These are phyloP conservation scores for Pemphredon lugubris DNA, from an alignment of 2,888 invertebrate species.

Conservation along the genomic window DNA sequence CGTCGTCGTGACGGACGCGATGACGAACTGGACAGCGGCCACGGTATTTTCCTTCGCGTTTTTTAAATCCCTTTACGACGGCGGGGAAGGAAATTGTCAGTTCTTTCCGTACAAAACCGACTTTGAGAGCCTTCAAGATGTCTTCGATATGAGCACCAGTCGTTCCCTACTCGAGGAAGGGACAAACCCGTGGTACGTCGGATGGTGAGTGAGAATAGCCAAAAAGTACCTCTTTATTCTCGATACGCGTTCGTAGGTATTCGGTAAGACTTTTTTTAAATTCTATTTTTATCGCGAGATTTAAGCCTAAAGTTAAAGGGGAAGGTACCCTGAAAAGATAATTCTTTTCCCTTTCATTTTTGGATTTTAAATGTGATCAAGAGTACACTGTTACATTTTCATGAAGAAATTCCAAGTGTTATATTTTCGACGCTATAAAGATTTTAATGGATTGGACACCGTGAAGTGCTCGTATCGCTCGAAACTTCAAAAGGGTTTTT, in stretches of 20 bases:
- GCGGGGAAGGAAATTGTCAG: slow-evolving; percentile 86
- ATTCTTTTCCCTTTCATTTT: too few relatives aligned
- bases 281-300: too few relatives aligned
- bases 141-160: slow-evolving; percentile 89
- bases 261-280: too few relatives aligned
- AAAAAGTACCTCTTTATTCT: neutral
- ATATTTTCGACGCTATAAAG: too few relatives aligned
- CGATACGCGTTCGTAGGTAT: neutral
- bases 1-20: slow-evolving; percentile 93
- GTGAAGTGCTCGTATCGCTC: too few relatives aligned
- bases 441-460: too few relatives aligned
- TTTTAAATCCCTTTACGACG: slow-evolving; percentile 89
- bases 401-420: too few relatives aligned
- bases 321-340: too few relatives aligned
- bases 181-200: slow-evolving; percentile 87
- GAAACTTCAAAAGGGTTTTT: too few relatives aligned
- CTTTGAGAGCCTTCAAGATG: slow-evolving; percentile 89
- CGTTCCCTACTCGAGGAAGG: slow-evolving; percentile 86
- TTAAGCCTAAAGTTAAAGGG: too few relatives aligned
- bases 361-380: too few relatives aligned
- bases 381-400: too few relatives aligned
- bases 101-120: slow-evolving; percentile 97
- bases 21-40: slow-evolving; percentile 90
- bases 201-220: slow-evolving; percentile 83
- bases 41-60: slow-evolving; percentile 90